Evolutionary conservation across 2,797 vertebrate species (phyloP), one percentile per base, ranked within the genome.

Genomic region (Percopsis omiscomaycus): DNA sequence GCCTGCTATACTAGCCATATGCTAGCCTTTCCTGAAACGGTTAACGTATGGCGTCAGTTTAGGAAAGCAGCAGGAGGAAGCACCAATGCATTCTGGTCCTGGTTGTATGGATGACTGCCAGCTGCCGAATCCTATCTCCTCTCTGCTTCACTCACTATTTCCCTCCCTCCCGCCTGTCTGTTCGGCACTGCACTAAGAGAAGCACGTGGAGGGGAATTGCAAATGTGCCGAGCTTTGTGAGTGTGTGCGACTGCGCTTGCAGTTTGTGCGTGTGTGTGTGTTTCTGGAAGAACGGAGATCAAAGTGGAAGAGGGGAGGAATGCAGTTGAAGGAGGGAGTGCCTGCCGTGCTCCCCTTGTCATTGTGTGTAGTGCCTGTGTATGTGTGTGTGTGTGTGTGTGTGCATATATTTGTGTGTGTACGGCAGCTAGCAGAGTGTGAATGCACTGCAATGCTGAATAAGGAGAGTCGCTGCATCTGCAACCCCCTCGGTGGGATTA

Each of bases 81-180:
- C 71, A 87, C 87, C 78, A 83, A 86, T 93, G 92, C 93, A 92
- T 92, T 92, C 86, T 88, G 92, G 92, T 92, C 82, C 59, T 81
- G 73, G 80, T 79, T 75, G 52, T 82, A 71, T 80, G 68, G 86
- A 69, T 86, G 89, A 86, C 83, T 89, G 89, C 86, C 80, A 82
- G 75, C 82, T 88, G 86, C 79, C 0, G 79, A 89, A 82, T 88
- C 79, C 81, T 76, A 66, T 84, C 73, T 84, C 73, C 74, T 86
- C 68, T 79, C 78, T 77, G 69, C 74, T 78, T 80, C 79, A 63
- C 76, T 82, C 79, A 14, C 73, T 59, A 73, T 44, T 65, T 66
- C 72, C 28, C 67, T 47, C 44, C 28, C 55, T 63, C 56, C 48
- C 67, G 59, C 63, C 63, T 78, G 71, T 75, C 66, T 74, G 79